Evolutionary conservation across 2,888 invertebrate species (phyloP), one percentile per base, ranked within the genome.

Genomic region (Phasia obesa): DNA sequence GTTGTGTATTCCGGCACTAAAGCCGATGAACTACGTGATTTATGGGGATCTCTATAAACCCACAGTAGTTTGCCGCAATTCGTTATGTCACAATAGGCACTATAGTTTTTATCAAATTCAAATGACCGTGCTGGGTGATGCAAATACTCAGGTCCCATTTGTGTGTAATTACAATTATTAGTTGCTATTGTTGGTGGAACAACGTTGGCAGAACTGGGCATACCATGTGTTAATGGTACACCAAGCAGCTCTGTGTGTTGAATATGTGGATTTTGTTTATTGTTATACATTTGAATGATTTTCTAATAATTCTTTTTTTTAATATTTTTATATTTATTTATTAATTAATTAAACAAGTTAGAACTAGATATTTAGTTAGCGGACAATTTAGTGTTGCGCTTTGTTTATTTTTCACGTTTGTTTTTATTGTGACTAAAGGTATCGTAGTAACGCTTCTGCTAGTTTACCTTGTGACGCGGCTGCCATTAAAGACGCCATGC

Each of bases 31-130:
- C 79, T 83, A 49, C 83, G 83, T n/a, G 75, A 76, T 84, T 83
- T 75, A 47, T 71, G 81, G 80, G 84, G 84, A 74, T 86, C 86
- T n/a, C 88, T 89, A 60, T 87, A 88, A 80, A 90, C 85, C 91
- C 90, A 91, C 23, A 91, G 87, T 71, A 91, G 85, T 87, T 91
- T 91, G 73, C 91, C 91, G 81, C 91, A 91, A 84, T 91, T 91
- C 59, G 88, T 87, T 82, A 90, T 88, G 81, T 90, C 88, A 85
- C 91, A 91, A 81, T 76, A 75, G 15, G 71, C 70, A 49, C 38
- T 79, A 7, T 67, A 79, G 38, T 78, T 70, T 21, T 79, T 65
- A 65, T 70, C 47, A 38, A 60, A 74, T 44, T 73, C 59, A 5
- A 53, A n/a, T 60, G 60, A 74, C 60, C 79, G 73, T 55, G 79